phyloP scores from a whole-genome alignment of 2,888 invertebrate species.

The Diarsia dahlii region DNA sequence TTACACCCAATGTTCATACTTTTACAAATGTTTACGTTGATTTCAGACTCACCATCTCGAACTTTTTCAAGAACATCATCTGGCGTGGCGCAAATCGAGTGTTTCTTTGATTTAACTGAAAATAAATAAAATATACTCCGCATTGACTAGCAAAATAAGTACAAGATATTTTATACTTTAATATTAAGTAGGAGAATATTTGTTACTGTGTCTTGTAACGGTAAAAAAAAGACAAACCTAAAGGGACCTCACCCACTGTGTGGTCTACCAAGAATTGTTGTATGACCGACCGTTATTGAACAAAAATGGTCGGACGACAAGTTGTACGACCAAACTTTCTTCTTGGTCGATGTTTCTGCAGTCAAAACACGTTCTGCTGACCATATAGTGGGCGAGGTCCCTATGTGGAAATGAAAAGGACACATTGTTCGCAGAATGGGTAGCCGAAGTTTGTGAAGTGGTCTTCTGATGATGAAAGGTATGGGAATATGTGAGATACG shows the following conservation, averaged over 20 bases:
- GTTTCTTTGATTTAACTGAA: slow-evolving; percentile 10
- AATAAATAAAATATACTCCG: not conserved
- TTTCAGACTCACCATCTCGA: slow-evolving; percentile 29
- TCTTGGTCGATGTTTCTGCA: not conserved
- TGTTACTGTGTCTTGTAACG: not conserved
- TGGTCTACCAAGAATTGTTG: too few species aligned
- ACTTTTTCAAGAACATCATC: slow-evolving; percentile 25
- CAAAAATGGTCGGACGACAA: not conserved
- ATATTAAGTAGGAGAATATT: not conserved
- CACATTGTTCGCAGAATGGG: not conserved
- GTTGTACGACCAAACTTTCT: not conserved
- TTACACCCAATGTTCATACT: too few species aligned
- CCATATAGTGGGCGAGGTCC: not conserved
- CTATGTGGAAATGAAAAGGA: not conserved
- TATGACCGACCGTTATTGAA: not conserved
- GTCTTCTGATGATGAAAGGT: not conserved
- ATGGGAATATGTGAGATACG: not conserved
- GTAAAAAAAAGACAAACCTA: not conserved
- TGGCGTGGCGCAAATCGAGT: accelerated
- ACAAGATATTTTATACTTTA: not conserved
- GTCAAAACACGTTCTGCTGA: not conserved
- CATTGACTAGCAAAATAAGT: not conserved
- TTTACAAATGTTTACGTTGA: not conserved
- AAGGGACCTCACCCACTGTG: not conserved
- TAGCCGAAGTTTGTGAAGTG: not conserved